These are phyloP conservation scores for Caenorhabditis wallacei DNA, from an alignment of 2,888 invertebrate species.

Conservation along the genomic window DNA sequence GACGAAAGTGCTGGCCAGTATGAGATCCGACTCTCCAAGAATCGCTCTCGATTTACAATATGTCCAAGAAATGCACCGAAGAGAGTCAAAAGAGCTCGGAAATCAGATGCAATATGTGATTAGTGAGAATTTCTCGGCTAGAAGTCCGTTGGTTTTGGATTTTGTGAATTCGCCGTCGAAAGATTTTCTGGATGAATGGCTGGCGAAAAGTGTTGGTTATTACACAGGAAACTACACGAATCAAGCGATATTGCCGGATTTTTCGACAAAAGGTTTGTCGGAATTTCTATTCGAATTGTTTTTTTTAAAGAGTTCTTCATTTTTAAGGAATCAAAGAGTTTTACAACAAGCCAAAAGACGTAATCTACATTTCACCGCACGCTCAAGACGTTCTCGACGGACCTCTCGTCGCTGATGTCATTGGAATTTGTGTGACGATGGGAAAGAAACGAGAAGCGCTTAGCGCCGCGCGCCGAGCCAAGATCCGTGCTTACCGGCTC, in stretches of 20 bases:
- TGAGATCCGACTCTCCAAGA: constrained; percentile 57
- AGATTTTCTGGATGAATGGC: constrained; percentile 57
- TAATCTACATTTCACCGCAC: constrained; percentile 70
- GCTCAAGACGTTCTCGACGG: constrained; percentile 77
- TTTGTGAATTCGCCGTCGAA: constrained; percentile 66
- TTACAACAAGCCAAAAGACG: constrained; percentile 44
- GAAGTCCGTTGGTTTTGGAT: constrained; percentile 60
- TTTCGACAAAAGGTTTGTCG: constrained; percentile 47
- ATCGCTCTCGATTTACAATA: constrained; percentile 70
- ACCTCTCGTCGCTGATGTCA: constrained; percentile 74
- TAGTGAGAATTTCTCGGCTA: constrained; percentile 68
- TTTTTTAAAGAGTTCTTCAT: background rate
- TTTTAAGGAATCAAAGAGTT: constrained; percentile 50
- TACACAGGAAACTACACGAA: constrained; percentile 46
- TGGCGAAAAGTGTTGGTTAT: constrained; percentile 59
- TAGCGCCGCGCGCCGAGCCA: constrained; percentile 67
- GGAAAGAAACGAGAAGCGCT: constrained; percentile 70
- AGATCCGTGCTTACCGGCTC: constrained; percentile 70
- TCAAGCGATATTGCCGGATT: constrained; percentile 63
- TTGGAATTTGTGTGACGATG: constrained; percentile 71
- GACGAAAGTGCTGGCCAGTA: constrained; percentile 41
- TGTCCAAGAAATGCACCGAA: constrained; percentile 21
- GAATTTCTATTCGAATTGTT: background rate
- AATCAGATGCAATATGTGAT: constrained; percentile 73
- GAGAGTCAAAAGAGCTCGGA: constrained; percentile 55